Base-by-base conservation (phyloP, 2,797 vertebrate species). In the Remorina albescens region DNA sequence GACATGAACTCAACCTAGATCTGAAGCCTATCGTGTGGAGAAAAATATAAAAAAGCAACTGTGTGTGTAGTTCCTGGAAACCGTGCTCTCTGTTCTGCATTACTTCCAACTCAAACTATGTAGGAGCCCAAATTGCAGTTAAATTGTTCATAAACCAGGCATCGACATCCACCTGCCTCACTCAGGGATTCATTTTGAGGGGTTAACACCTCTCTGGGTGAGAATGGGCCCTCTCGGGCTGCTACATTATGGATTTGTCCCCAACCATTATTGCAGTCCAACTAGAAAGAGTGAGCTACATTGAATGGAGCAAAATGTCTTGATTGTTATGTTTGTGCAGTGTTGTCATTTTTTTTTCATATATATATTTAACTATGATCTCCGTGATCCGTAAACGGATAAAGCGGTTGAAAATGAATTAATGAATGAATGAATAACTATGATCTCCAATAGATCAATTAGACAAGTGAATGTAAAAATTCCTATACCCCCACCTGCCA, bases 141-240 rank as follows among this genome's bases (percentile, higher is more conserved):
- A 86, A 84, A 77, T 49, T 51, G 63, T 26, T 56, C 3, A 23
- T 80, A 75, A 81, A 84, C 75, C 77, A 67, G 50, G 65, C 55
- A 18, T 26, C 77, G 81, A 71, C 47, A 69, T 75, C 78, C 74
- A 80, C 75, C 82, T 80, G 84, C 78, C 67, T 58, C 59, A 65
- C 74, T 79, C 44, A 47, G 57, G 71, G 66, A 25, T 36, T 67
- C 74, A 73, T 80, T 68, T 56, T 12, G 25, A 64, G 69, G 69
- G 44, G 42, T 69, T 67, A 42, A 55, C 57, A 53, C 44, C 73
- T 60, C 71, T 70, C 44, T 71, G 26, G 70, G 69, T 75, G 66
- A 65, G 68, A 57, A 36, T 18, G 21, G 68, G 8, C 47, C 58
- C 70, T 15, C 55, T 10, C 3, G 66, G 68, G 76, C 47, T 46